Base-by-base conservation (phyloP, 2,888 invertebrate species). In the Eristalis pertinax region DNA sequence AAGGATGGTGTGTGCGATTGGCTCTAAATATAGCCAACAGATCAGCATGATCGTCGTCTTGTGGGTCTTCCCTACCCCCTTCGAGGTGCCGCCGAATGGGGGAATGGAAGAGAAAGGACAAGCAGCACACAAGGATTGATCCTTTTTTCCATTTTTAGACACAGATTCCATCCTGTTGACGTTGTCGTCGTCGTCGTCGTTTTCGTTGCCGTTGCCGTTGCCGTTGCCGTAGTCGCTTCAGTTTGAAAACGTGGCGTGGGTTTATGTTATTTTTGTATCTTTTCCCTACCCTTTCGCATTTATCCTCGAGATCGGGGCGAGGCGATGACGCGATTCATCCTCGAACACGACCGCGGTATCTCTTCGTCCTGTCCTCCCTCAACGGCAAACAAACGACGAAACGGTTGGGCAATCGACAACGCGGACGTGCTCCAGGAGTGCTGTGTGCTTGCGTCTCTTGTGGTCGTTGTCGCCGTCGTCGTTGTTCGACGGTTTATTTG, bases 111-210 rank as follows among this genome's bases (percentile, higher is more conserved):
- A 65, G 70, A 60, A 41, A 26, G 67, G 63, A 74, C 60, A 4
- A 63, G 68, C 29, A n/a, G 38, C 73, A 68, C 73, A 73, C 41
- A 84, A 84, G 84, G 84, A 87, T 79, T 50, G 72, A 83, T 87
- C 87, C 87, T 87, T 87, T 80, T 87, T 80, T 87, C 84, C 83
- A 87, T 87, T 87, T 87, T 87, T 84, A 84, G 76, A 43, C 38
- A 78, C 50, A 50, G 50, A 50, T 50, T 75, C 63, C 79, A 75
- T 75, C 74, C 83, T 75, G 75, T 84, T 75, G 63, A 50, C 70
- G 60, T 64, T n/a, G n/a, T n/a, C 77, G 50, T 50, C 69, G 62
- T 77, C 63, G 43, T 15, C 11, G 26, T 22, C 63, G 26, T 60
- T 60, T 24, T 1, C 58, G 43, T 15, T 15, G 26, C 11, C 63